A percentile compares a stretch with the other conserved stretches of the same genome.
phyloP scores from a whole-genome alignment of 2,113 vertebrate genomes.

The Ailurus styani region DNA sequence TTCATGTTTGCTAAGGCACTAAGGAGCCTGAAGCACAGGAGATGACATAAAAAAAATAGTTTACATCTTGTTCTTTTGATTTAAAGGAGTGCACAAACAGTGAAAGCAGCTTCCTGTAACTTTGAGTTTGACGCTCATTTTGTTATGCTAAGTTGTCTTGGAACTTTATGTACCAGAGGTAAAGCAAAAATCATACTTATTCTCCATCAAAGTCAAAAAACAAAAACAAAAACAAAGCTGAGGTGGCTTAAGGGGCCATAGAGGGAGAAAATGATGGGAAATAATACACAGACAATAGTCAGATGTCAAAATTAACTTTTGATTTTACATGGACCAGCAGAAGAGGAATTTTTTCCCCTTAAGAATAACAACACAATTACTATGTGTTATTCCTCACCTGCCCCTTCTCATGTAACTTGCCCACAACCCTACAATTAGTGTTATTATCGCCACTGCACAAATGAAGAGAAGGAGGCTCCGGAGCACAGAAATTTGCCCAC shows the following conservation, averaged over 20 bases:
- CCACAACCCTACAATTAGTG: background rate
- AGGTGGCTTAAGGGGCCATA: background rate
- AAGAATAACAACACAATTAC: background rate
- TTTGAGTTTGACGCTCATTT: constrained; percentile 9
- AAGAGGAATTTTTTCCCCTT: background rate
- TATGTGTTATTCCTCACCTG: background rate
- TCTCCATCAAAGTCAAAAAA: background rate
- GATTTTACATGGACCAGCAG: background rate
- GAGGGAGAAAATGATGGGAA: background rate
- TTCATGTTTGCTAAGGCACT: constrained; percentile 40
- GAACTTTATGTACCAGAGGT: background rate
- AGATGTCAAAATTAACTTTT: background rate
- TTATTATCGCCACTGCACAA: background rate
- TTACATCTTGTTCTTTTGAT: constrained; percentile 51
- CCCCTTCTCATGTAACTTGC: background rate
- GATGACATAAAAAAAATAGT: constrained; percentile 44
- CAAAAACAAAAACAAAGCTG: background rate
- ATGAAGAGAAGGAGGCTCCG: background rate
- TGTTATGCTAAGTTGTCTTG: background rate
- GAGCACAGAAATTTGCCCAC: background rate
- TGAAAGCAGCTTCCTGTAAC: background rate
- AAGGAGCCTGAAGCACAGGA: background rate
- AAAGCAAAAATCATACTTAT: background rate
- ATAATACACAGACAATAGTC: background rate
- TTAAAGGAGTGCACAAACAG: constrained; percentile 30